Conservation (phyloP, 53 echinoderm and acorn worm genomes). For the Paelopatides confundens region DNA sequence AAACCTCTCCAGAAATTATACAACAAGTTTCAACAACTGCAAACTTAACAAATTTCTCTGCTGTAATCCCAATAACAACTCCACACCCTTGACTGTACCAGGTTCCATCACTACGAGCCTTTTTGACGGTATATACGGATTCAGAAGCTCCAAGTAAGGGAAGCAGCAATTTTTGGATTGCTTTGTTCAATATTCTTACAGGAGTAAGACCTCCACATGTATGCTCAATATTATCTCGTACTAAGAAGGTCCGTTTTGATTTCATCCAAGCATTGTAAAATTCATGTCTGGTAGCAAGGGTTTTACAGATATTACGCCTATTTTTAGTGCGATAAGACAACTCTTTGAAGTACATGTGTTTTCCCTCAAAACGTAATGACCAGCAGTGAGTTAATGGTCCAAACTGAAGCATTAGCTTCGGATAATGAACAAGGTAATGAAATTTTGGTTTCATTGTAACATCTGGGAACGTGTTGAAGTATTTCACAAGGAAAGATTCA, state of each 20-base stretch:
- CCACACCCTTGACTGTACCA: constrained; percentile 6
- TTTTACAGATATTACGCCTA: constrained; percentile 55
- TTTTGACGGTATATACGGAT: constrained; percentile 32
- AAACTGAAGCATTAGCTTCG: background rate
- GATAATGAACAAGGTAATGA: constrained; percentile 40
- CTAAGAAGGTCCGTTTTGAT: background rate
- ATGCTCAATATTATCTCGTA: background rate
- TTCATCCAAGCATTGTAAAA: constrained; percentile 42
- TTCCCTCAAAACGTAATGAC: constrained; percentile 1
- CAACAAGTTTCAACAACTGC: constrained; percentile 13
- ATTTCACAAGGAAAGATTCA: background rate
- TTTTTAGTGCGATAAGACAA: constrained; percentile 35
- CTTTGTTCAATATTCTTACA: background rate
- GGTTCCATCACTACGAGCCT: constrained; percentile 22
- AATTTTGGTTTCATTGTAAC: constrained; percentile 30
- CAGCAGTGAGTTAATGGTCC: background rate
- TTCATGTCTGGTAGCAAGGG: constrained; percentile 52
- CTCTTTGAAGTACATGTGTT: constrained; percentile 43
- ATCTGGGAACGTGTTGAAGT: background rate
- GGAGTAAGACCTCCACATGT: constrained; percentile 12
- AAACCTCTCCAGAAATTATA: constrained; percentile 17
- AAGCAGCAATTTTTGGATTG: constrained; percentile 18
- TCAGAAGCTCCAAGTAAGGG: constrained; percentile 18
- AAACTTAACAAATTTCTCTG: constrained; percentile 6
- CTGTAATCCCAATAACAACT: constrained; percentile 37